These are phyloP conservation scores for Volucella zonaria DNA, from an alignment of 2,888 invertebrate genomes.

Conservation along the genomic window DNA sequence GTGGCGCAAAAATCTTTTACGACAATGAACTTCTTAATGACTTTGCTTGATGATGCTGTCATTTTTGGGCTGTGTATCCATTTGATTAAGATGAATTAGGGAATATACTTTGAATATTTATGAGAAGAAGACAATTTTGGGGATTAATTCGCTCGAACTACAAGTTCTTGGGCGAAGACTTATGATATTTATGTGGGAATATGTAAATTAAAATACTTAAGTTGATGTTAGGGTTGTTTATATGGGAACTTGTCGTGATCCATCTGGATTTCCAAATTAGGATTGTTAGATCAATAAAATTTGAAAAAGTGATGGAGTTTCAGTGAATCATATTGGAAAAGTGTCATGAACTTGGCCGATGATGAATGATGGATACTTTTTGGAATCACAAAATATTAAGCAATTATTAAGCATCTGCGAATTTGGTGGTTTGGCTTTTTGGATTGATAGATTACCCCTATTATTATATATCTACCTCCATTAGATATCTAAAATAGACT, in stretches of 20 bases:
- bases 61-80: not conserved
- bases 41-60: constrained; percentile 22
- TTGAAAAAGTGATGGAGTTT: not conserved
- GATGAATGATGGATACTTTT: too few species aligned
- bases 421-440: too few species aligned
- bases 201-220: not conserved
- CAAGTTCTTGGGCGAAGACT: not conserved
- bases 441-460: too few species aligned
- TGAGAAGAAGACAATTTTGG: constrained; percentile 10
- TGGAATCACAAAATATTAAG: too few species aligned
- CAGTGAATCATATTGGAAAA: not conserved
- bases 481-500: too few species aligned
- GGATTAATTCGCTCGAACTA: not conserved
- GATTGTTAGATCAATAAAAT: constrained; percentile 20
- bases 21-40: constrained; percentile 30
- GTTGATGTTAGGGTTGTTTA: not conserved
- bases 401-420: too few species aligned
- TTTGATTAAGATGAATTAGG: not conserved
- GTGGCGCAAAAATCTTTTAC: not conserved
- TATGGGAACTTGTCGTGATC: constrained; percentile 5
- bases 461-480: too few species aligned
- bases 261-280: constrained; percentile 3
- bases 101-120: constrained; percentile 23
- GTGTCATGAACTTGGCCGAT: not conserved
- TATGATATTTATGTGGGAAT: constrained; percentile 26